Percentiles rank a stretch among this genome's conserved stretches.
These are phyloP conservation scores for Ormyrus labotus DNA, from an alignment of 2,888 invertebrate species.

Conservation along the genomic window DNA sequence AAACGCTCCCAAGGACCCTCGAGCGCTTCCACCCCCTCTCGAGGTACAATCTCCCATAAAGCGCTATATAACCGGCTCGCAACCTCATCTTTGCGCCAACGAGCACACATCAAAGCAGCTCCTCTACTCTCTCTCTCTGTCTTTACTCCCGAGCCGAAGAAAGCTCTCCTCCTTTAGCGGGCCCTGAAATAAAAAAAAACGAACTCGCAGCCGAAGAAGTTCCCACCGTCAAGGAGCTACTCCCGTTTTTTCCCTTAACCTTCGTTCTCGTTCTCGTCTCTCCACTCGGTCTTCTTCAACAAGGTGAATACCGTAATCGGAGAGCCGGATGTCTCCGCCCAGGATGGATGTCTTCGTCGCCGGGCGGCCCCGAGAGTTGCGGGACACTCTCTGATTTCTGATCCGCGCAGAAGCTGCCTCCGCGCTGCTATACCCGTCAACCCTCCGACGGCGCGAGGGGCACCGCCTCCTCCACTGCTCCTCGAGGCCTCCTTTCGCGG, in stretches of 20 bases:
- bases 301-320: conserved; percentile 72
- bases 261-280: conserved; percentile 15
- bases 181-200: not conserved
- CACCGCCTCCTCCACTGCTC: conserved; percentile 55
- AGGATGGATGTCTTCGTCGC: conserved; percentile 65
- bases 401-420: conserved; percentile 60
- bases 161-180: not conserved
- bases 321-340: conserved; percentile 75
- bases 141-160: too few species aligned
- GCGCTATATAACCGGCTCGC: too few species aligned
- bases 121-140: not conserved
- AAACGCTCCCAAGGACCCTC: too few species aligned
- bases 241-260: conserved; percentile 51
- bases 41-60: too few species aligned
- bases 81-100: not conserved
- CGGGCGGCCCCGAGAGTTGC: conserved; percentile 58
- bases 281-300: conserved; percentile 47
- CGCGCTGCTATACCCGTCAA: conserved; percentile 71
- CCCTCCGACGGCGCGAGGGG: conserved; percentile 59
- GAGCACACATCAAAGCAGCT: not conserved
- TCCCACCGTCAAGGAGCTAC: conserved; percentile 60
- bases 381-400: conserved; percentile 73
- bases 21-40: too few species aligned
- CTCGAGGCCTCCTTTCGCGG: not conserved
- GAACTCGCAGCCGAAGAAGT: conserved; percentile 58